phyloP scores from a whole-genome alignment of 2,888 invertebrate genomes.

The Mechanitis mazaeus region DNA sequence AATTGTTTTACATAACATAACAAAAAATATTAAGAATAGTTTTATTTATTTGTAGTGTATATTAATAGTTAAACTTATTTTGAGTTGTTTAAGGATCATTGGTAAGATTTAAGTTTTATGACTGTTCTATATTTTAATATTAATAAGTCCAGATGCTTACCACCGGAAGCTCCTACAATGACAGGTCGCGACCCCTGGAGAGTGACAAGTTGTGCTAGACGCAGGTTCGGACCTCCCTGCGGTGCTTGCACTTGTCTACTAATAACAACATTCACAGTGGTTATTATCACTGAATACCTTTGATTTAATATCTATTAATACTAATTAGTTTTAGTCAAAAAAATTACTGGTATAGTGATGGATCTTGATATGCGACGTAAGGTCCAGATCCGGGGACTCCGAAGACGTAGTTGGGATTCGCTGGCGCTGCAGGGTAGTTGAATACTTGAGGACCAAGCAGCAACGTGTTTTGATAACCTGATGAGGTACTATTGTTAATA shows the following conservation, averaged over 20 bases:
- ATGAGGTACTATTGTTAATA: neutral
- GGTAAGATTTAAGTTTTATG: neutral
- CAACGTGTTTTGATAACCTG: constrained; percentile 60
- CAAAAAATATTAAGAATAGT: no score
- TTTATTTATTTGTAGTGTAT: no score
- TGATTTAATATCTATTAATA: neutral
- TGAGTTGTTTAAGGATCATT: neutral
- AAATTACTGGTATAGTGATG: constrained; percentile 49
- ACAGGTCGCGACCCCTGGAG: constrained; percentile 39
- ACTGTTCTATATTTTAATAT: no score
- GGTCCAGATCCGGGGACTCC: constrained; percentile 44
- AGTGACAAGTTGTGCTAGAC: constrained; percentile 36
- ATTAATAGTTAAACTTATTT: no score
- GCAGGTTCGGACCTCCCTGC: constrained; percentile 15
- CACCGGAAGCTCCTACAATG: constrained; percentile 16
- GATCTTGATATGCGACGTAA: constrained; percentile 52
- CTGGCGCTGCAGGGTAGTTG: constrained; percentile 39
- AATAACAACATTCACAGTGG: no score
- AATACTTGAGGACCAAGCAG: constrained; percentile 48
- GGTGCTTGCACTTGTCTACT: constrained; percentile 15
- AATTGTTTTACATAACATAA: neutral
- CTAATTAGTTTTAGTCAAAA: neutral
- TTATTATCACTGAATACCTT: neutral
- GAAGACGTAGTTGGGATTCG: constrained; percentile 40
- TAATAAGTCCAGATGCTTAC: neutral